phyloP scores from a whole-genome alignment of 2,113 vertebrate species.

The Cisticola juncidis region DNA sequence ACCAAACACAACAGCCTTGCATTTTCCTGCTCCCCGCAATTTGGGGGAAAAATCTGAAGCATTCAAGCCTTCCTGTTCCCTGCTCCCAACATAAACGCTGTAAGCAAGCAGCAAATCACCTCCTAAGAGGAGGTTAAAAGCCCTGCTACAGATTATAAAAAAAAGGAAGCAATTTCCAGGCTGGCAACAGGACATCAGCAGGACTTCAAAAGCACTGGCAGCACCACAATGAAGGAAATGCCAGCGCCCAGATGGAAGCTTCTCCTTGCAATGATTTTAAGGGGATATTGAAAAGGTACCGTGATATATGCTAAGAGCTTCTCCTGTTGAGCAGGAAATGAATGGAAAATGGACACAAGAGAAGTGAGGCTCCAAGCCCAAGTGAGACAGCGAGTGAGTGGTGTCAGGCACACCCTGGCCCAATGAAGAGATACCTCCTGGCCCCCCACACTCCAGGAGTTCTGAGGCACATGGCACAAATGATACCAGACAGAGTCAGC shows the following conservation, averaged over 20 bases:
- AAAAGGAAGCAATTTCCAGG: slow-evolving; percentile 10
- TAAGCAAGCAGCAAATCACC: neutral
- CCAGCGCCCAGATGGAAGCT: neutral
- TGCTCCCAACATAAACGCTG: neutral
- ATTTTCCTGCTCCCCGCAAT: neutral
- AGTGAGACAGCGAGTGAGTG: fast-evolving
- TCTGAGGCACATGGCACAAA: neutral
- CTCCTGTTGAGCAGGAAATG: neutral
- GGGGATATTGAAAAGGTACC: neutral
- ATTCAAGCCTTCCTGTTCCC: neutral
- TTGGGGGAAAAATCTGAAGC: neutral
- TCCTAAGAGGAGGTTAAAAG: neutral
- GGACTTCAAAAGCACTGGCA: neutral
- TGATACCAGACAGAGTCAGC: neutral
- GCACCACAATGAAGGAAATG: neutral
- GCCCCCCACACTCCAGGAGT: fast-evolving
- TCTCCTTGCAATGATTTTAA: neutral
- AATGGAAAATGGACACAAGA: neutral
- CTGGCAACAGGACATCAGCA: neutral
- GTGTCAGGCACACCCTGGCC: neutral
- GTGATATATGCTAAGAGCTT: neutral
- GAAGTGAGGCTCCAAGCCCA: neutral
- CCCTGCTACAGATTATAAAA: neutral
- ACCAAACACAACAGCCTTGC: neutral
- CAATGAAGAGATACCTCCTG: neutral